Evolutionary conservation across 53 echinoderm and acorn worm genomes (phyloP), one percentile per base, ranked within the genome.

Genomic region (Patiria pectinifera): DNA sequence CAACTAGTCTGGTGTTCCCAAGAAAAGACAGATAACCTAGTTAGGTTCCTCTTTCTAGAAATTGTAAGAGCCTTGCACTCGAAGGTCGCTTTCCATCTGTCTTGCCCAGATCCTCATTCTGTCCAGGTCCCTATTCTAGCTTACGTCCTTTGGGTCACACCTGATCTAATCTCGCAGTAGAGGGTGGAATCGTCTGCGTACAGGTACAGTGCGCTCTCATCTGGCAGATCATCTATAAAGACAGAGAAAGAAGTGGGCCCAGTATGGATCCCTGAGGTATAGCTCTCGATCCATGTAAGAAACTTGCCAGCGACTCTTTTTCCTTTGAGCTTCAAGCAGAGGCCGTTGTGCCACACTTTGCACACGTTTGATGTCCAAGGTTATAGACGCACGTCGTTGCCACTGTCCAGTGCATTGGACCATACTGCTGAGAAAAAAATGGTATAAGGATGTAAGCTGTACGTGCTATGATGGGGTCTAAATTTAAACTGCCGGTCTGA

Each of bases 281-380:
- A 35, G 35, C 35, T 53, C 53, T 53, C 53, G 8, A 0, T 8
- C 53, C 53, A 53, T 53, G 5, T 53, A 53, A 53, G 53, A 1
- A 53, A 8, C 53, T 8, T 53, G 53, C 53, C 53, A 53, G 53
- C 5, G 5, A 53, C 8, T 53, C 53, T 8, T 53, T 53, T 53
- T 53, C 53, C 8, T 8, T 53, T 53, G 53, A 53, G 53, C 53
- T 53, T 53, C 2, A 53, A 53, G 53, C 53, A 53, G 8, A 53
- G 53, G 53, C 53, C 53, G 8, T 53, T 53, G 53, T 53, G 53
- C 53, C 53, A 53, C 53, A 53, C 53, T 53, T 53, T 53, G 6
- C 8, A 53, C 8, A 8, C 91, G 87, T 26, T 94, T 94, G 86
- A 94, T 94, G 91, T 91, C 91, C 72, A 93, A 24, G 22, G 89